Evolutionary conservation across 2,888 invertebrate species (phyloP), one percentile per base, ranked within the genome.

Genomic region (Thecocarcelia acutangulata): DNA sequence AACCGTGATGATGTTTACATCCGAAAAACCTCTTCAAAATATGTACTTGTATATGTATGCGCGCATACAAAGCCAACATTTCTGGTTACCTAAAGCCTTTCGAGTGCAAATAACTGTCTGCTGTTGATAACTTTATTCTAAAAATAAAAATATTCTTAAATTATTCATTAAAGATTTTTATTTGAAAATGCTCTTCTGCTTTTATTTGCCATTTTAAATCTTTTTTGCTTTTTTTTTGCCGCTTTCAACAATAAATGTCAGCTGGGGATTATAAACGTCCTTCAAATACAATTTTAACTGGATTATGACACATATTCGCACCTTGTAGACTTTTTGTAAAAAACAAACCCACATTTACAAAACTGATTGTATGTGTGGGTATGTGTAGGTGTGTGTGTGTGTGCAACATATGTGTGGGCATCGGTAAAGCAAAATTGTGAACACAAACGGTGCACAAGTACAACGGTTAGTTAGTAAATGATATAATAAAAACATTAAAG

Each of bases 281-380:
- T 76, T 81, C 72, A 81, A 76, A 70, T 54, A 44, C n/a, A 68
- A 77, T 61, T 81, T 81, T 77, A 73, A 79, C 52, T 81, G 72
- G 76, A 77, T 81, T 77, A 73, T 77, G 68, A 68, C 66, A 77
- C 50, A 81, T 58, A 68, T 73, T 68, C 73, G 48, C 81, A 77
- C 81, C 73, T 81, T 77, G 28, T 66, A 72, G 42, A 70, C 58
- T 42, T 46, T 72, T 58, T 68, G n/a, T 52, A 59, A 50, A 9
- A 59, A 56, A 9, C 33, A 5, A 64, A 42, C 9, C 17, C 46
- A 74, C 24, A 56, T 19, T 13, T 5, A 1, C 50, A 21, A 61
- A 13, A 46, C 1, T 17, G 33, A 42, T 46, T 54, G 56, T 56
- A 48, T 13, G 15, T 52, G 61, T 33, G 52, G 33, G 15, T 17